Conservation (phyloP, 1,140 invertebrate genomes). For the Drosophila kanapiae region DNA sequence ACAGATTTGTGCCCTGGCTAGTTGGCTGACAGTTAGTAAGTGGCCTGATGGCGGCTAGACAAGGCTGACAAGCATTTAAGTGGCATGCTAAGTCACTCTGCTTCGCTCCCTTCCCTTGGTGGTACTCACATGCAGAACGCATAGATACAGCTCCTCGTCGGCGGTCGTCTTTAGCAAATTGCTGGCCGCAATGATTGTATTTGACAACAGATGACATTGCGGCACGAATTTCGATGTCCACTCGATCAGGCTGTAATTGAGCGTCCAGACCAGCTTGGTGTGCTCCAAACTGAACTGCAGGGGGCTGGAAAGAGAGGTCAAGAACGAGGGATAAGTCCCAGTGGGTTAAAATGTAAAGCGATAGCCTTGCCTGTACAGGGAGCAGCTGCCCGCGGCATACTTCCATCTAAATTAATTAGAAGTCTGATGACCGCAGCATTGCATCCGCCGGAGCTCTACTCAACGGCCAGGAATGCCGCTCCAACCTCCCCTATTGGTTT, state of each 20-base stretch:
- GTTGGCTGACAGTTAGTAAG: slow-evolving; percentile 51
- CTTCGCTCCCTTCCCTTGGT: too few relatives aligned
- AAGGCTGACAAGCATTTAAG: slow-evolving; percentile 52
- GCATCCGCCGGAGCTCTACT: slow-evolving; percentile 21
- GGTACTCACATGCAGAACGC: slow-evolving; percentile 83
- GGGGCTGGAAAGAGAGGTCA: slow-evolving; percentile 54
- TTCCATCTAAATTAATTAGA: slow-evolving; percentile 72
- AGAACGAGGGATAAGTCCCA: slow-evolving; percentile 1
- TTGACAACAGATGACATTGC: slow-evolving; percentile 79
- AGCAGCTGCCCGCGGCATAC: slow-evolving; percentile 2
- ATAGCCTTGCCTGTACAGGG: slow-evolving; percentile 6
- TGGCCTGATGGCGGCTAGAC: slow-evolving; percentile 49
- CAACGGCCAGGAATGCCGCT: slow-evolving; percentile 18
- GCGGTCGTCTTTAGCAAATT: slow-evolving; percentile 76
- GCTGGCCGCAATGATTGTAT: slow-evolving; percentile 81
- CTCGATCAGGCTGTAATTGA: slow-evolving; percentile 85
- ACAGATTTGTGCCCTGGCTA: slow-evolving; percentile 34
- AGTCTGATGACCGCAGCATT: slow-evolving; percentile 52
- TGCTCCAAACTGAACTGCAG: slow-evolving; percentile 72
- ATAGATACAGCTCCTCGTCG: slow-evolving; percentile 79
- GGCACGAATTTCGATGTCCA: slow-evolving; percentile 85
- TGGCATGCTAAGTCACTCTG: slow-evolving; percentile 41
- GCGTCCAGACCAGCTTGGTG: slow-evolving; percentile 78
- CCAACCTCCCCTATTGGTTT: background rate
- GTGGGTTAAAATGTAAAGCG: slow-evolving; percentile 8